These are phyloP conservation scores for Mesorhabditis belari DNA, from an alignment of 2,888 invertebrate genomes.

Conservation along the genomic window DNA sequence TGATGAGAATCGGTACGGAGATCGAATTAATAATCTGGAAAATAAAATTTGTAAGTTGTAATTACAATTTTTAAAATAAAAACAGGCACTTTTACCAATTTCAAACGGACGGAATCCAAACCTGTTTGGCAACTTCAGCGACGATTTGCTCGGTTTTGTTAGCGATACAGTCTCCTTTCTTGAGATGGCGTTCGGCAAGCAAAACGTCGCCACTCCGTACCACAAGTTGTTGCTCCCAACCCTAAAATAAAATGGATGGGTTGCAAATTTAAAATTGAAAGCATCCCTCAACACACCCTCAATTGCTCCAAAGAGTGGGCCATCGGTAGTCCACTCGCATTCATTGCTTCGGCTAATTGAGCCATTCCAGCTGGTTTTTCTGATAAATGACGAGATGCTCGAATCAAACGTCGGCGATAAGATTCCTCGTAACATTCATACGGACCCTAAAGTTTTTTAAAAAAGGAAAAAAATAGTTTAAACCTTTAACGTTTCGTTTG, in stretches of 20 bases:
- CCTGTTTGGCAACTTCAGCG: background rate
- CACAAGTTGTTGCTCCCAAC: constrained; percentile 27
- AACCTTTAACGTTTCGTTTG: too few species aligned
- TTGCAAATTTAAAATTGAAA: background rate
- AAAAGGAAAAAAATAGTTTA: background rate
- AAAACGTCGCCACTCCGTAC: constrained; percentile 18
- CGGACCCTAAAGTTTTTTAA: background rate
- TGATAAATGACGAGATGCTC: background rate
- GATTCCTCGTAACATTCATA: background rate
- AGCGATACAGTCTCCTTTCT: constrained; percentile 15
- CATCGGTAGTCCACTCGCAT: background rate
- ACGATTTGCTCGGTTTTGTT: background rate
- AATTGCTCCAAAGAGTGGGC: background rate
- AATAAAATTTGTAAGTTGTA: too few species aligned
- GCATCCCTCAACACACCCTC: background rate
- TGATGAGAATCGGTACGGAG: background rate
- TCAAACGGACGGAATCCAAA: background rate
- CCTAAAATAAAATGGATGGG: constrained; percentile 2
- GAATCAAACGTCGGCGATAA: background rate
- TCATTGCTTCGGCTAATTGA: background rate
- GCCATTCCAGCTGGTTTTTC: background rate
- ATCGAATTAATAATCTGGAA: background rate
- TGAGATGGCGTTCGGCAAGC: constrained; percentile 11
- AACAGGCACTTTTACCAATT: too few species aligned
- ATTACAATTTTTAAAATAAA: too few species aligned